A percentile compares a stretch with the other conserved stretches of the same genome.
Evolutionary conservation across 2,113 vertebrate species (phyloP).

Genomic region (Leiothrix lutea): DNA sequence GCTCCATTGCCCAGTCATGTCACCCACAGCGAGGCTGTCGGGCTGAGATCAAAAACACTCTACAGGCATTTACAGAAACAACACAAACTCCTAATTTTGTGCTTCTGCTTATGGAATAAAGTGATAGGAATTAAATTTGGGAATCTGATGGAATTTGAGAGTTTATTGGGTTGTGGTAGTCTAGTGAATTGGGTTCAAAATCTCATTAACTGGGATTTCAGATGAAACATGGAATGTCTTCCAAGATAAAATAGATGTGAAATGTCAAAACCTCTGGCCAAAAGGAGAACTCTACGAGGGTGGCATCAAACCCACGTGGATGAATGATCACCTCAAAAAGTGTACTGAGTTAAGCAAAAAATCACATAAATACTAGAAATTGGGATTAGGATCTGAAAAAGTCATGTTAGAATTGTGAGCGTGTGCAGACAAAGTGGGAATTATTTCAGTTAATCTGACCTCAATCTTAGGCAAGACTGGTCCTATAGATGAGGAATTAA

Average conservation of each 20-base stretch:
- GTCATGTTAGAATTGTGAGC: neutral
- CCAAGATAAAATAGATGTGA: neutral
- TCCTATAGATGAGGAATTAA: neutral
- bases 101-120: neutral
- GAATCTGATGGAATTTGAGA: neutral
- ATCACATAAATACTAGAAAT: neutral
- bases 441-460: neutral
- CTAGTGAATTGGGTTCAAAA: neutral
- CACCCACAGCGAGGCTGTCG: rapidly evolving
- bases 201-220: neutral
- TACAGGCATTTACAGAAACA: neutral
- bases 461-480: neutral
- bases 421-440: neutral
- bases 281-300: neutral
- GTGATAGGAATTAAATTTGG: neutral
- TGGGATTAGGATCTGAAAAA: neutral
- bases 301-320: neutral
- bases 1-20: rapidly evolving
- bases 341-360: neutral
- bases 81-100: neutral
- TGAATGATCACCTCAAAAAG: neutral
- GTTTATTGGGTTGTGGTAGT: neutral
- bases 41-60: rapidly evolving
- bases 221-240: neutral
- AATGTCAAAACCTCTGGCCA: neutral